Percentiles rank a stretch among this genome's conserved stretches.
Conservation (phyloP, 1,140 invertebrate species). For the Drosophila sturtevanti region DNA sequence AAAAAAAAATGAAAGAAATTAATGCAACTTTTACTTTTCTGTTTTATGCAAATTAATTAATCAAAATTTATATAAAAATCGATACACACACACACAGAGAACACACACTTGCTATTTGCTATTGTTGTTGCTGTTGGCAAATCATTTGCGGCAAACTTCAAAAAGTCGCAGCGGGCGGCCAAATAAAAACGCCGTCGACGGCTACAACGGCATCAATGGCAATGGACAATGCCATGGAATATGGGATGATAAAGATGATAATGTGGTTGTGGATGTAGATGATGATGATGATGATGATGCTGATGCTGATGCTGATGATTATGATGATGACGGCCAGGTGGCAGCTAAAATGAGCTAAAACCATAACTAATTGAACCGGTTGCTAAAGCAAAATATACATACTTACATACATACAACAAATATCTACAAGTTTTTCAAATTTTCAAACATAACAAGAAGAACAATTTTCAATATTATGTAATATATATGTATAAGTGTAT, state of each 20-base stretch:
- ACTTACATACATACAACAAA: too few relatives aligned
- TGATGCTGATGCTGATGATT: neutral
- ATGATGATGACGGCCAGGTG: neutral
- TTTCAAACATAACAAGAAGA: too few relatives aligned
- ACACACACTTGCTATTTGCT: conserved; percentile 43
- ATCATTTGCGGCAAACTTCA: conserved; percentile 74
- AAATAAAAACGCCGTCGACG: conserved; percentile 6
- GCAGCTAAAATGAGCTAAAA: conserved; percentile 8
- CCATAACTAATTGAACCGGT: conserved; percentile 37
- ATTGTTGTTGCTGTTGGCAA: conserved; percentile 51
- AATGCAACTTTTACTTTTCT: conserved; percentile 70
- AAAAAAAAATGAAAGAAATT: conserved; percentile 38
- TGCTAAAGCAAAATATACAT: neutral
- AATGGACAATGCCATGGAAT: neutral
- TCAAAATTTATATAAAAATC: conserved; percentile 55
- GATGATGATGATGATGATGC: neutral
- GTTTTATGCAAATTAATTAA: conserved; percentile 78
- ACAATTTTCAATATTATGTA: too few relatives aligned
- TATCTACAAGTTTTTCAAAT: too few relatives aligned
- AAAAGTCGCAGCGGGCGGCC: conserved; percentile 61
- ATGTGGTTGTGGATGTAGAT: neutral
- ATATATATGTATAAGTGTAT: neutral
- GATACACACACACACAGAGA: neutral
- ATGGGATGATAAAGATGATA: neutral
- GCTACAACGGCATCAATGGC: conserved; percentile 3